Conservation (phyloP, 1,140 invertebrate genomes). For the Calosoma granatense region DNA sequence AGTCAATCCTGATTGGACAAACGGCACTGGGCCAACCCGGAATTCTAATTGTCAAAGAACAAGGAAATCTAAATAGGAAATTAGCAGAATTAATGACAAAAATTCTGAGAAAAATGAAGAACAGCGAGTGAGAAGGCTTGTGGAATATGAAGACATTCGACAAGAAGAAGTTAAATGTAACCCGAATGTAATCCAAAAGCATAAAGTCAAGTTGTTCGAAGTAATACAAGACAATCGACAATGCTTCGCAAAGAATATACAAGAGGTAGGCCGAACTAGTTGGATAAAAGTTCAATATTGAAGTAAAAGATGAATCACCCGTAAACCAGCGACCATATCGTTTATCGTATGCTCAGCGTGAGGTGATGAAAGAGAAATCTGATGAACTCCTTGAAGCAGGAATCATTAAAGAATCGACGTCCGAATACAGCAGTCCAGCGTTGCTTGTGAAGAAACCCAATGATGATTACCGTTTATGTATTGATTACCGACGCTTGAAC, state of each 20-base stretch:
- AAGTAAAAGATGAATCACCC: not conserved
- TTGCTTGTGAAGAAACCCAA: slow-evolving; percentile 28
- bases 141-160: no score
- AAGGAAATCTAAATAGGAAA: not conserved
- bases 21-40: not conserved
- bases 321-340: not conserved
- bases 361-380: not conserved
- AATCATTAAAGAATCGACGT: slow-evolving; percentile 23
- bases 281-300: not conserved
- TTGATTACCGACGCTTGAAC: slow-evolving; percentile 38
- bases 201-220: no score
- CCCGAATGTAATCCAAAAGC: no score
- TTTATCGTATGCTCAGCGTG: not conserved
- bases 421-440: slow-evolving; percentile 22
- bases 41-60: not conserved
- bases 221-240: not conserved
- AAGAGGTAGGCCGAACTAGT: not conserved
- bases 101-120: not conserved
- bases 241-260: not conserved
- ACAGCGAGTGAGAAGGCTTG: no score
- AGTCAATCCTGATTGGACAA: not conserved
- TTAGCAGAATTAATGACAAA: not conserved
- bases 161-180: no score
- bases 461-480: slow-evolving; percentile 24
- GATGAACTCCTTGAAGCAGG: slow-evolving; percentile 17